phyloP scores from a whole-genome alignment of 1,140 invertebrate species.

The Dicyema japonicum region DNA sequence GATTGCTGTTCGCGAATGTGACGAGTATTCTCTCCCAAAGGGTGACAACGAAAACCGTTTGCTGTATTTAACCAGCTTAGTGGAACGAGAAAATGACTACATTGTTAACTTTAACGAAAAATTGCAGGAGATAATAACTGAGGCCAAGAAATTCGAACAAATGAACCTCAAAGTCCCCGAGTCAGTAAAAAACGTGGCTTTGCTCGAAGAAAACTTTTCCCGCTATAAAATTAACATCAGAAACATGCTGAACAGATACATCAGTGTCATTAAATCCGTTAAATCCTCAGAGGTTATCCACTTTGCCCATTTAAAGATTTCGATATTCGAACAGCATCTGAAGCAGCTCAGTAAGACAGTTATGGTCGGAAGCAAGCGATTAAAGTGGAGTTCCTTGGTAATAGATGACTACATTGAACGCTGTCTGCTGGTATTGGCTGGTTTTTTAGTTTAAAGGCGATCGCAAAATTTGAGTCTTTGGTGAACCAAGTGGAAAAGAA shows the following conservation, averaged over 20 bases:
- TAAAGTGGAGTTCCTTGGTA: slow-evolving; percentile 46
- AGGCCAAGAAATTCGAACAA: slow-evolving; percentile 25
- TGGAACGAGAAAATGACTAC: slow-evolving; percentile 11
- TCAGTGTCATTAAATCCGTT: slow-evolving; percentile 11
- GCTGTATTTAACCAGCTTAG: too few species aligned
- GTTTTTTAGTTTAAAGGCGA: slow-evolving; percentile 8
- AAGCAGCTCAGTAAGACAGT: slow-evolving; percentile 38
- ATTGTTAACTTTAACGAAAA: slow-evolving; percentile 21
- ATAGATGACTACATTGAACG: slow-evolving; percentile 34
- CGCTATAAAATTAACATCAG: slow-evolving; percentile 15
- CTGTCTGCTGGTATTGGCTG: slow-evolving; percentile 20
- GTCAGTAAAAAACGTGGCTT: slow-evolving; percentile 30
- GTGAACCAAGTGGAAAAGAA: slow-evolving; percentile 40
- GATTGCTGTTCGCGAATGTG: too few species aligned
- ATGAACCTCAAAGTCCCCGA: slow-evolving; percentile 34
- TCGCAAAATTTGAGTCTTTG: slow-evolving; percentile 27
- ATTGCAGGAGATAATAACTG: slow-evolving; percentile 35
- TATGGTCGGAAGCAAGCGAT: slow-evolving; percentile 36
- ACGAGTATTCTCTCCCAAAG: background rate
- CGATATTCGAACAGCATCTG: slow-evolving; percentile 23
- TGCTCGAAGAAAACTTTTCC: slow-evolving; percentile 24
- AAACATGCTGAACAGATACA: slow-evolving; percentile 15
- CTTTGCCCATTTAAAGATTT: slow-evolving; percentile 9
- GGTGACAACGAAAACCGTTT: too few species aligned
- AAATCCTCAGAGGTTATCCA: slow-evolving; percentile 15